Base-by-base conservation (phyloP, 2,797 vertebrate species). In the Hippocampus kuda region DNA sequence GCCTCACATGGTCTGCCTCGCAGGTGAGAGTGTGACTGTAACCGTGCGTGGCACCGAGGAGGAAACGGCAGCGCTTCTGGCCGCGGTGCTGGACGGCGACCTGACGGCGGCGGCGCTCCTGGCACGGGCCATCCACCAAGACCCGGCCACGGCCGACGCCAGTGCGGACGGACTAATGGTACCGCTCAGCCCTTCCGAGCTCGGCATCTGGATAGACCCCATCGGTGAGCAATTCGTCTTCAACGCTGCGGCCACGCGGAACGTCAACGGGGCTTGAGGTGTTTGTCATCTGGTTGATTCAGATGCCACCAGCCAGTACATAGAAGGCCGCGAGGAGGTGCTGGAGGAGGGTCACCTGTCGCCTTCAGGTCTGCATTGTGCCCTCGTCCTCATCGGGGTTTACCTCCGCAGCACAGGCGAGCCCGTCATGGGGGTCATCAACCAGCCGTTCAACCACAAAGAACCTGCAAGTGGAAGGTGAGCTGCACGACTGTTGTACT, bases 301-400 rank as follows among this genome's bases (percentile, higher is more conserved):
- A 96, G 94, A 95, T 70, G 93, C 92, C 11, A 95, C 93, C 38
- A 94, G 92, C 70, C 94, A 95, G 80, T 95, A 96, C 79, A 94
- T 95, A 64, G 87, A 93, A 83, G 94, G 94, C 22, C 84, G 86
- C 13, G 89, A 91, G 68, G 89, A 93, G 73, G 79, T 85, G 73
- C 80, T 89, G 68, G 72, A 89, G 65, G 88, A 88, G 61, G 88
- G 88, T 24, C 91, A 81, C 67, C 80, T 94, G 73, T 93, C 83
- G 73, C 88, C 91, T 0, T 92, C 87, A 11, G 94, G 94, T 70
- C 91, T 95, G 67, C 94, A 93, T 60, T 95, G 93, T 69, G 93
- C 93, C 7, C 85, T 94, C 77, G 91, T 95, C 75, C 88, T 95
- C 67, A 94, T 94, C 13, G 94, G 94, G 24, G 93, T 91, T 54